These are phyloP conservation scores for Streptopelia turtur DNA, from an alignment of 2,797 vertebrate genomes.

Conservation along the genomic window DNA sequence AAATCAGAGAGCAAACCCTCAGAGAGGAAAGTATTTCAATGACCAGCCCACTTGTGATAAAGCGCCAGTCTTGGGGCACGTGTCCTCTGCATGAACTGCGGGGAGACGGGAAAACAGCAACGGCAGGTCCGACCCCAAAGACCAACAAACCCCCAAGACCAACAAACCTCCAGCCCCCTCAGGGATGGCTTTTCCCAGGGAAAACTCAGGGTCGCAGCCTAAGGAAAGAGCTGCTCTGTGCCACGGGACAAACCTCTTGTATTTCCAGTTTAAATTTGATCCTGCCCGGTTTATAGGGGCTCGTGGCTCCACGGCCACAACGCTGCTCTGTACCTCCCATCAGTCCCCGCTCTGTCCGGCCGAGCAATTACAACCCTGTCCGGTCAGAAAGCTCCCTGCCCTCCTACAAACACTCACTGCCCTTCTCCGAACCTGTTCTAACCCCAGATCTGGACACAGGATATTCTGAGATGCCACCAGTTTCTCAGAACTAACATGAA, in stretches of 20 bases:
- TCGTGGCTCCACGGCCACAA: background rate
- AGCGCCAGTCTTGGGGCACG: background rate
- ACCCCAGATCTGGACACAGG: background rate
- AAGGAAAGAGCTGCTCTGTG: background rate
- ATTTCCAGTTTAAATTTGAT: slow-evolving; percentile 51
- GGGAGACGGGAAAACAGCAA: slow-evolving; percentile 32
- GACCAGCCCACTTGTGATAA: background rate
- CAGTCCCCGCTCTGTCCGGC: background rate
- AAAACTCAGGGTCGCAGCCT: slow-evolving; percentile 5
- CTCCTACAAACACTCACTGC: background rate
- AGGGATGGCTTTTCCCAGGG: background rate
- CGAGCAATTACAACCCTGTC: background rate
- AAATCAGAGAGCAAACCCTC: slow-evolving; percentile 18
- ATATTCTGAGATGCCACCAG: background rate
- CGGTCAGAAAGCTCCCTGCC: background rate
- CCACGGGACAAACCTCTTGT: slow-evolving; percentile 27
- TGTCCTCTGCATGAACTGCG: background rate
- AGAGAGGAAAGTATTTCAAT: slow-evolving; percentile 29
- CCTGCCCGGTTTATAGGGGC: slow-evolving; percentile 44
- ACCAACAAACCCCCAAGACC: background rate
- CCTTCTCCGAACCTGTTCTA: background rate
- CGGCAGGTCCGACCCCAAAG: background rate
- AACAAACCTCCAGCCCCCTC: background rate
- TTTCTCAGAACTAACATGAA: background rate
- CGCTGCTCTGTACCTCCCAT: background rate